A percentile compares a stretch with the other conserved stretches of the same genome.
Evolutionary conservation across 2,888 invertebrate genomes (phyloP).

Genomic region (Ormyrus nitidulus): DNA sequence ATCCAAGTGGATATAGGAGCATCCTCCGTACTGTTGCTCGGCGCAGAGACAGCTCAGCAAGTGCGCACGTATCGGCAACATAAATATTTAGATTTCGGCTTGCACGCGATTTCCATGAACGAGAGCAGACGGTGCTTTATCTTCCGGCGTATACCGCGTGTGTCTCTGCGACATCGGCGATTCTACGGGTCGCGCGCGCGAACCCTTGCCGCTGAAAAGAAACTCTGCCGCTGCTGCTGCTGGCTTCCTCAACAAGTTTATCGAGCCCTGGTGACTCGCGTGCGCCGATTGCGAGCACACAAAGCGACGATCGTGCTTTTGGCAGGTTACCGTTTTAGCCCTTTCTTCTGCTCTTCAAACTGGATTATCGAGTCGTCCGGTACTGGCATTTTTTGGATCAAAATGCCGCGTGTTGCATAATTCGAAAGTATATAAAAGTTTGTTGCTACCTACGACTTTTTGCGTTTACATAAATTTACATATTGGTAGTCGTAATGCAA

Average conservation of each 20-base stretch:
- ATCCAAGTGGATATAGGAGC: no score
- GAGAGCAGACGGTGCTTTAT: slow-evolving; percentile 51
- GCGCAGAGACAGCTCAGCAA: background rate
- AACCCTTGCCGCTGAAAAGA: background rate
- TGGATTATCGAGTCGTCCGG: no score
- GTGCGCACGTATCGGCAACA: slow-evolving; percentile 44
- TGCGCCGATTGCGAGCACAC: background rate
- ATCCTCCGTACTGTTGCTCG: slow-evolving; percentile 8
- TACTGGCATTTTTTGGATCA: no score
- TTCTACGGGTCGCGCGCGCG: background rate
- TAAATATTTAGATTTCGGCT: slow-evolving; percentile 63
- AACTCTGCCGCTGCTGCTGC: background rate
- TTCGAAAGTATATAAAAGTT: slow-evolving; percentile 45
- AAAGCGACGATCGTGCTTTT: background rate
- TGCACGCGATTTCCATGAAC: slow-evolving; percentile 59
- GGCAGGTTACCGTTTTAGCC: background rate
- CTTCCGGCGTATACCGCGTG: slow-evolving; percentile 8
- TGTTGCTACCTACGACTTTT: slow-evolving; percentile 30
- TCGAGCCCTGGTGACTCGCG: background rate
- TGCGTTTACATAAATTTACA: slow-evolving; percentile 45
- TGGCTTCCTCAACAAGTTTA: slow-evolving; percentile 37
- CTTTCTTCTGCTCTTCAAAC: no score
- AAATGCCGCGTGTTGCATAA: slow-evolving; percentile 25
- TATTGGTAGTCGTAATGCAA: slow-evolving; percentile 33
- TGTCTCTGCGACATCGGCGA: slow-evolving; percentile 9